phyloP scores from a whole-genome alignment of 2,888 invertebrate species.

The Nephrotoma appendiculata region DNA sequence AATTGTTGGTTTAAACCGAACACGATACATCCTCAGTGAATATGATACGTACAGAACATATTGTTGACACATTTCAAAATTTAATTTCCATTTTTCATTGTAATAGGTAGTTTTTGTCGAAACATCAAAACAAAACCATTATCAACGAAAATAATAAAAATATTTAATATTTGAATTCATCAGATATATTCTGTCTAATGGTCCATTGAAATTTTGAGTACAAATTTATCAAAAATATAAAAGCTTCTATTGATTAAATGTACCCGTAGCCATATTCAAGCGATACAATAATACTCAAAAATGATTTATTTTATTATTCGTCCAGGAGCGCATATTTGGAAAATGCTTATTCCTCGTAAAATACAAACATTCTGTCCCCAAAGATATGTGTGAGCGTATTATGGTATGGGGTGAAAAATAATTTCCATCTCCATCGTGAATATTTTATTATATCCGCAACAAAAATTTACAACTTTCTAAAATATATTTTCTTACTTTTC shows the following conservation, averaged over 20 bases:
- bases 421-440: not conserved
- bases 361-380: not conserved
- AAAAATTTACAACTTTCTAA: not conserved
- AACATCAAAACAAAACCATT: not conserved
- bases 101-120: too few species aligned
- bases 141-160: not conserved
- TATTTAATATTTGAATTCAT: not conserved
- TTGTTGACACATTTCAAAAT: too few species aligned
- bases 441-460: not conserved
- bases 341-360: not conserved
- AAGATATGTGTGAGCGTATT: not conserved
- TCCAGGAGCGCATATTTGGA: not conserved
- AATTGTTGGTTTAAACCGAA: too few species aligned
- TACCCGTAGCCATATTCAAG: not conserved
- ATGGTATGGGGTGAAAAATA: not conserved
- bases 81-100: too few species aligned
- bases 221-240: not conserved
- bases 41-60: too few species aligned
- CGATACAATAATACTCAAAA: not conserved
- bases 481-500: not conserved
- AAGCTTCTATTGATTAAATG: not conserved
- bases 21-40: too few species aligned
- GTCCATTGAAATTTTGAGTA: not conserved
- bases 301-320: not conserved
- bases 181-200: not conserved